Conservation (phyloP, 2,797 vertebrate genomes). For the Hydrocynus forskahlii region DNA sequence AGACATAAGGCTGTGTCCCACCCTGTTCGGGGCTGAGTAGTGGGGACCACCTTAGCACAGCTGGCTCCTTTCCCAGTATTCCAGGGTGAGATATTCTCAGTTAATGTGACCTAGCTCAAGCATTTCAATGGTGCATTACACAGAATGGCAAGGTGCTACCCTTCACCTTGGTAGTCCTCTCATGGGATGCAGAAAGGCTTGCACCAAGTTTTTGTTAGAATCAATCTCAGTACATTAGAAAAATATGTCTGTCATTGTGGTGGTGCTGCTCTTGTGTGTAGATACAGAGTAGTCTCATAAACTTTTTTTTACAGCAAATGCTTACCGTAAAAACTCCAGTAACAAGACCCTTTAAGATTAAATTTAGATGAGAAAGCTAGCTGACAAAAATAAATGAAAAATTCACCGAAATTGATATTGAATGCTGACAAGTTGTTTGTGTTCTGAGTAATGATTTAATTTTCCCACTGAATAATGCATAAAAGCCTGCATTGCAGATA, state of each 20-base stretch:
- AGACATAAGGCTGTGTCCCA: neutral
- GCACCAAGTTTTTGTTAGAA: neutral
- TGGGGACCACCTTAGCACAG: constrained; percentile 24
- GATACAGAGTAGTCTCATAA: neutral
- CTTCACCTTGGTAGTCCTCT: neutral
- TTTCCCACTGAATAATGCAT: neutral
- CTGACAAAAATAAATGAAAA: too few species aligned
- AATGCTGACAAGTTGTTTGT: neutral
- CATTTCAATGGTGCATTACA: neutral
- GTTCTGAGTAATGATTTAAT: neutral
- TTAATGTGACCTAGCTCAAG: neutral
- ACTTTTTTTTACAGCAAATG: neutral
- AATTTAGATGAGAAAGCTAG: too few species aligned
- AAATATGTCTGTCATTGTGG: neutral
- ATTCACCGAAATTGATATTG: too few species aligned
- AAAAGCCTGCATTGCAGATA: neutral
- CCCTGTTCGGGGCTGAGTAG: constrained; percentile 34
- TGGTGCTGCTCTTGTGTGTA: neutral
- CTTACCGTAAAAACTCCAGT: neutral
- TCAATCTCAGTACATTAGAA: neutral
- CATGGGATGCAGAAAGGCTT: neutral
- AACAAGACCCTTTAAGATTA: too few species aligned
- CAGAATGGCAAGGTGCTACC: neutral
- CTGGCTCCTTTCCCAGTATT: constrained; percentile 28
- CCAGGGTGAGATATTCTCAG: neutral